phyloP scores from a whole-genome alignment of 2,888 invertebrate genomes.

The Tachystola acroxantha region DNA sequence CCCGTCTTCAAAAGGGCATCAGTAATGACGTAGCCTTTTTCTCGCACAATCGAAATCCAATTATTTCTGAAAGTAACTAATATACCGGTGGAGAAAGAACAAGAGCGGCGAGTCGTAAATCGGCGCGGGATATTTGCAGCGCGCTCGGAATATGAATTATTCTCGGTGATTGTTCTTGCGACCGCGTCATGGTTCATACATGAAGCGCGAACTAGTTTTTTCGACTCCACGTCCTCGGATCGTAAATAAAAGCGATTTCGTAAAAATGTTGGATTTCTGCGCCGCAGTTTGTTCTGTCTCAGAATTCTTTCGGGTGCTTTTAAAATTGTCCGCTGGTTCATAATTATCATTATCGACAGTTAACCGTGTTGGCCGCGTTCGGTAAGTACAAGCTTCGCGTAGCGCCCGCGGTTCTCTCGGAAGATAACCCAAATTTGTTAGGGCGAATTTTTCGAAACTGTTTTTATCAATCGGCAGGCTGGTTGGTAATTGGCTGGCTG shows the following conservation, averaged over 20 bases:
- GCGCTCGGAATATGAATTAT: slow-evolving; percentile 77
- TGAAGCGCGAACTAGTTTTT: slow-evolving; percentile 76
- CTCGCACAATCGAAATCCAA: slow-evolving; percentile 74
- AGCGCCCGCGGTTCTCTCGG: slow-evolving; percentile 43
- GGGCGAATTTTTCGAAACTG: slow-evolving; percentile 64
- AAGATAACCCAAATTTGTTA: slow-evolving; percentile 69
- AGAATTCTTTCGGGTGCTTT: slow-evolving; percentile 27
- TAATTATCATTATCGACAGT: slow-evolving; percentile 55
- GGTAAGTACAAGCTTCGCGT: slow-evolving; percentile 39
- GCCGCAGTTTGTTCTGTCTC: slow-evolving; percentile 36
- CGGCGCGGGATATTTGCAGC: slow-evolving; percentile 67
- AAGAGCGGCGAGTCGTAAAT: slow-evolving; percentile 63
- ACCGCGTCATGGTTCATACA: slow-evolving; percentile 76
- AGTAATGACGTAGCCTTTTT: slow-evolving; percentile 70
- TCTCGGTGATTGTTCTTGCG: slow-evolving; percentile 72
- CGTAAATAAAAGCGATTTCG: slow-evolving; percentile 57
- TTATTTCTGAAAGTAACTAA: slow-evolving; percentile 73
- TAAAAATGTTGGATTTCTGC: slow-evolving; percentile 51
- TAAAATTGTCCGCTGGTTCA: slow-evolving; percentile 43
- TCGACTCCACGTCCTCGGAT: slow-evolving; percentile 43
- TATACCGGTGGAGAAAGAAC: slow-evolving; percentile 62
- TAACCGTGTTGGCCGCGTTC: slow-evolving; percentile 41
- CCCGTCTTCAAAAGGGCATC: slow-evolving; percentile 66
- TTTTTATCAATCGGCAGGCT: slow-evolving; percentile 70
- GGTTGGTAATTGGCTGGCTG: slow-evolving; percentile 64